phyloP scores from a whole-genome alignment of 2,797 vertebrate genomes.

The Girardinus metallicus region DNA sequence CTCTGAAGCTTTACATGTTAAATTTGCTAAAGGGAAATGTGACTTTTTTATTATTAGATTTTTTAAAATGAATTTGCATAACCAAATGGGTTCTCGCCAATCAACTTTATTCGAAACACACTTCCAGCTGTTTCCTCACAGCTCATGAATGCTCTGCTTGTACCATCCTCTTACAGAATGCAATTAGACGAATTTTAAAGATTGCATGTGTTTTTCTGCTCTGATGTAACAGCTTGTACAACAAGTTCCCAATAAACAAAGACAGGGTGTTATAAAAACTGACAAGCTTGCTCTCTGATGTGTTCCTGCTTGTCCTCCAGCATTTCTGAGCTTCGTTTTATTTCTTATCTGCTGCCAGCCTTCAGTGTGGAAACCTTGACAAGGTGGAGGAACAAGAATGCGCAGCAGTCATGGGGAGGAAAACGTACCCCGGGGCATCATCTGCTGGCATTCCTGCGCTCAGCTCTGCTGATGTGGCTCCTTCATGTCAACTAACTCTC shows the following conservation, averaged over 20 bases:
- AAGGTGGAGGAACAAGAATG: slow-evolving; percentile 45
- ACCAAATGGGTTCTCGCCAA: slow-evolving; percentile 2
- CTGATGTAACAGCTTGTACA: background rate
- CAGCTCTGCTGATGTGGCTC: slow-evolving; percentile 10
- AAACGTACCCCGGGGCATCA: slow-evolving; percentile 33
- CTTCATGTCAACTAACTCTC: slow-evolving; percentile 29
- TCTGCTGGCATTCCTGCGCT: slow-evolving; percentile 36
- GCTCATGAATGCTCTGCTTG: background rate
- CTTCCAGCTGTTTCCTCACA: background rate
- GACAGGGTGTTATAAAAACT: background rate
- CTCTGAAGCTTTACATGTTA: background rate
- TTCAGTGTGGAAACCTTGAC: slow-evolving; percentile 40
- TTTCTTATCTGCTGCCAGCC: slow-evolving; percentile 34
- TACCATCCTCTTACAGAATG: background rate
- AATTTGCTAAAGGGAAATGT: background rate
- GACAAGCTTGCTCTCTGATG: slow-evolving; percentile 8
- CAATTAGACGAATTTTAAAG: background rate
- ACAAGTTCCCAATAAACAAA: slow-evolving; percentile 11
- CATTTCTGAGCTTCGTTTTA: slow-evolving; percentile 21
- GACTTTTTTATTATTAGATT: slow-evolving; percentile 1
- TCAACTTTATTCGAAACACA: background rate
- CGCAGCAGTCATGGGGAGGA: slow-evolving; percentile 13
- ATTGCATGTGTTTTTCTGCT: slow-evolving; percentile 7
- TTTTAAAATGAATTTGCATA: slow-evolving; percentile 5
- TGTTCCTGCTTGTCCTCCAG: slow-evolving; percentile 16